Evolutionary conservation across 2,888 invertebrate genomes (phyloP).

Genomic region (Euplagia quadripunctaria): DNA sequence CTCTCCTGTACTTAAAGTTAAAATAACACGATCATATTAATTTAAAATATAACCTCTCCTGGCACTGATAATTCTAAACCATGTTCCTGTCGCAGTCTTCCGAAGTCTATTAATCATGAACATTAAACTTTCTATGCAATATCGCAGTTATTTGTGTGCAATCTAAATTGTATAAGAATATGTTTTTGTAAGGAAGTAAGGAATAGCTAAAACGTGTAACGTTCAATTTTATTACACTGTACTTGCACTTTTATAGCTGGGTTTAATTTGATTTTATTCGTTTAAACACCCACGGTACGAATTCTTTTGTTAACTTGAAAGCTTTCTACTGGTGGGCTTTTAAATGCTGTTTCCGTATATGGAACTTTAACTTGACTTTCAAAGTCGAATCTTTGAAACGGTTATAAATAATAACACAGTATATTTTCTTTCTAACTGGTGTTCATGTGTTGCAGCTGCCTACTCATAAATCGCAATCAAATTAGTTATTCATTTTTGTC

Average conservation of each 20-base stretch:
- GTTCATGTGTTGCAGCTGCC: too few relatives aligned
- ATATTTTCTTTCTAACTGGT: too few relatives aligned
- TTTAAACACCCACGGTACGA: constrained; percentile 18
- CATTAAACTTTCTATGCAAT: background rate
- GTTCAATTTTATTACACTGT: constrained; percentile 8
- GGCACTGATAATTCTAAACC: background rate
- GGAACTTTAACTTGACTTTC: constrained; percentile 1
- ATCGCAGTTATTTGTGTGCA: background rate
- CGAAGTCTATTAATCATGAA: background rate
- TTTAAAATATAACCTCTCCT: background rate
- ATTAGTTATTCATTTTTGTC: too few relatives aligned
- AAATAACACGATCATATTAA: background rate
- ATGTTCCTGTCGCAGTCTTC: background rate
- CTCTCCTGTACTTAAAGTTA: background rate
- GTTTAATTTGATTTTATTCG: constrained; percentile 13
- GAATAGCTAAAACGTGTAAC: background rate
- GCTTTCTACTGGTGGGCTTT: constrained; percentile 9
- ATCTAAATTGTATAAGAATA: background rate
- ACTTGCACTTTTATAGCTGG: constrained; percentile 12
- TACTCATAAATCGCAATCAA: background rate
- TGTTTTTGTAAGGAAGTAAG: background rate
- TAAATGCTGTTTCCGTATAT: constrained; percentile 3
- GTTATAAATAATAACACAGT: background rate
- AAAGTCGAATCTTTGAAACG: background rate
- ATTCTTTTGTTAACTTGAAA: constrained; percentile 12